Evolutionary conservation across 2,888 invertebrate species (phyloP), one percentile per base, ranked within the genome.

Genomic region (Apotomis capreana): DNA sequence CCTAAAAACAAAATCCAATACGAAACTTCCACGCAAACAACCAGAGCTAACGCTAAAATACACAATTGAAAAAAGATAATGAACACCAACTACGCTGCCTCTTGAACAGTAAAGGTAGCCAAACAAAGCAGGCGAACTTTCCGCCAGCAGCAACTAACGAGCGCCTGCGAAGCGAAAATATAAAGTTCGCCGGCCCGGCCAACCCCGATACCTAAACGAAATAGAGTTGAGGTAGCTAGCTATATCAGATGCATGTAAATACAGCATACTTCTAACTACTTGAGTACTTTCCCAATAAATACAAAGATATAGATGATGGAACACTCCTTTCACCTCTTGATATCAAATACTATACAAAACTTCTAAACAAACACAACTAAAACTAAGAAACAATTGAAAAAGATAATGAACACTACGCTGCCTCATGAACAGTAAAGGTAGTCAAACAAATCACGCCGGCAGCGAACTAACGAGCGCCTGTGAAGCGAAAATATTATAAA

Each of bases 121-220:
- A 68, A 72, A 72, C 72, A 63, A 54, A 36, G 58, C 52, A 49
- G 63, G 64, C 54, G 10, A 70, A 72, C 58, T 68, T 72, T 60
- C 12, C 44, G 63, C 63, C 44, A 49, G 46, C 68, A 46, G 68
- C 15, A 65, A 65, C 51, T 52, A 51, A 59, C 49, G 54, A 71
- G 57, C 62, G 55, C n/a, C 51, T 52, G 37, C 72, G 68, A 52
- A 62, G 64, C 59, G 64, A 62, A 59, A 68, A 62, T 57, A 67
- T 54, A 68, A 68, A 68, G 63, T 72, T 71, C 51, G 52, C 40
- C 46, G 54, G 52, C 60, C 54, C 40, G 5, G 26, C 26, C 2
- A 26, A 26, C 26, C 26, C 26, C 26, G 26, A 26, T 26, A 26
- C 26, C 26, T 26, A 26, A 26, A 26, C 26, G 26, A 26, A 2